Base-by-base conservation (phyloP, 2,797 vertebrate genomes). In the Myotis findleyi region DNA sequence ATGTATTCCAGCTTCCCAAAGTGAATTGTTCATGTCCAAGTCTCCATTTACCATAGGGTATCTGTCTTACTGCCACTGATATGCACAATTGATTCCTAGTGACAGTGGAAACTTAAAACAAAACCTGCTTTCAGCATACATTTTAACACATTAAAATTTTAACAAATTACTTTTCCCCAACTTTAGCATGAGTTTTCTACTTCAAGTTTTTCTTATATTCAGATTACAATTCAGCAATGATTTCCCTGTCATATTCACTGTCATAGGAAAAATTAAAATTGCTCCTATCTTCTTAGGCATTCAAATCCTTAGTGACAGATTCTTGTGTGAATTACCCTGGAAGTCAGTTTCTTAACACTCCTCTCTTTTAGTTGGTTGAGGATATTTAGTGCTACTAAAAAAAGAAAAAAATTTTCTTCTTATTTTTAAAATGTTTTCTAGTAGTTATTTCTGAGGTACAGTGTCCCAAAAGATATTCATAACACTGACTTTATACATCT, bases 191-290 rank as follows among this genome's bases (percentile, higher is more conserved):
- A 68, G 3, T 77, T 93, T 93, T 13, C 21, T 17, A 71, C 64
- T 94, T 81, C 20, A 53, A 36, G 36, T 25, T 89, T 95, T 91
- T 91, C 25, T 57, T 88, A 53, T 64, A 81, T 95, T 97, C 86
- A 94, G 21, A 95, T 95, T 94, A 93, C 11, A 95, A 73, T 80
- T 91, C 77, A 95, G 41, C 30, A 85, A 62, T 44, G 87, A 76
- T 87, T 91, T 94, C 17, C 11, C 14, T 96, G 49, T 94, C 89
- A 93, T 18, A 95, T 77, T 72, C n/a, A 41, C 76, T 90, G 75
- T 86, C 83, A 91, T 51, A 59, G 5, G 47, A 69, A 89, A 95
- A 95, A 89, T 95, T 94, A 86, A 90, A 96, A 89, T 84, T 91
- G 21, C 13, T 95, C 41, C 30, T 87, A 68, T 21, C 62, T 93